A percentile compares a stretch with the other conserved stretches of the same genome.
Evolutionary conservation across 1,140 invertebrate genomes (phyloP).

Genomic region (Drosophila virilis): DNA sequence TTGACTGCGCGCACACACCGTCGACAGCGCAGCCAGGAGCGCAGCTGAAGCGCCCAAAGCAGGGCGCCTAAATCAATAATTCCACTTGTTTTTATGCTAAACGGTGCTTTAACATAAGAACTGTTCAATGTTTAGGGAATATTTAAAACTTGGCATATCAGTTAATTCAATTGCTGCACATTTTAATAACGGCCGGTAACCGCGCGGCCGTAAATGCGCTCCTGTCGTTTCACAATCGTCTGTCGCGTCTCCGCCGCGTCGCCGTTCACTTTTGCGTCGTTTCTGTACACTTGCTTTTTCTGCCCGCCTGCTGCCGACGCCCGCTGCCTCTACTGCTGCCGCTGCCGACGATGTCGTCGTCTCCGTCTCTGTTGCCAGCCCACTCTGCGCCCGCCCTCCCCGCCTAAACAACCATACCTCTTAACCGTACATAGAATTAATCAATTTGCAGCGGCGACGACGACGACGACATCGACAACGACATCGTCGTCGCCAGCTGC

Average conservation of each 20-base stretch:
- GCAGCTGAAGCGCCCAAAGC: constrained; percentile 32
- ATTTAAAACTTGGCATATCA: too few species aligned
- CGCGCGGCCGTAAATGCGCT: constrained; percentile 12
- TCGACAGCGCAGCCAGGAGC: constrained; percentile 48
- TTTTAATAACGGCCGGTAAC: neutral
- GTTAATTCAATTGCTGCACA: too few species aligned
- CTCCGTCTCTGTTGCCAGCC: constrained; percentile 47
- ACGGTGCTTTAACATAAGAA: neutral
- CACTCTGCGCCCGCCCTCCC: constrained; percentile 24
- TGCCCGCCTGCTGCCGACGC: constrained; percentile 48
- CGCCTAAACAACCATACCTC: neutral
- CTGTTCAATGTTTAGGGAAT: too few species aligned
- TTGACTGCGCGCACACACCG: constrained; percentile 62
- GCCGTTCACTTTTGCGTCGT: constrained; percentile 75
- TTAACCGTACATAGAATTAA: constrained; percentile 36
- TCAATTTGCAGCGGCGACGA: constrained; percentile 47
- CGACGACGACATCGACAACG: constrained; percentile 25
- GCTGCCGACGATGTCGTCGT: constrained; percentile 34
- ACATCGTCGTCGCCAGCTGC: constrained; percentile 21
- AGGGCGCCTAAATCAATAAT: constrained; percentile 2
- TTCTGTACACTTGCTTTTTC: constrained; percentile 69
- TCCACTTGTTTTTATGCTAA: neutral
- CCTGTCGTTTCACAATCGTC: constrained; percentile 64
- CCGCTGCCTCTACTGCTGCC: constrained; percentile 28
- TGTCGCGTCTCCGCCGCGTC: constrained; percentile 71